A percentile compares a stretch with the other conserved stretches of the same genome.
Conservation (phyloP, 2,888 invertebrate species). For the Watsonalla cultraria region DNA sequence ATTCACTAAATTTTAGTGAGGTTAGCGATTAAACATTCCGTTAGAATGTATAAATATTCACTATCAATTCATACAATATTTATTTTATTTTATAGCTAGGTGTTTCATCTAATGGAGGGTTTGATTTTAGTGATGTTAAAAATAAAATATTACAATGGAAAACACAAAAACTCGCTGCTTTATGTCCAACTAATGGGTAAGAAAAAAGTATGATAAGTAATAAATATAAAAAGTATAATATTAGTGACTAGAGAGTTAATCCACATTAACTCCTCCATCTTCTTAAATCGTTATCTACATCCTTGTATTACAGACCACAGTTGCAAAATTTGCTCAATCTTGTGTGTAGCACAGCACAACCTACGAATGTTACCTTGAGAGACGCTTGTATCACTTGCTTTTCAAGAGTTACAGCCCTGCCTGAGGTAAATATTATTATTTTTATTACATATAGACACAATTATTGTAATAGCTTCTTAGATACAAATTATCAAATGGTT, state of each 20-base stretch:
- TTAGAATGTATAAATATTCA: background rate
- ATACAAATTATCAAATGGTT: background rate
- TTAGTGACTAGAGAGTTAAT: too few species aligned
- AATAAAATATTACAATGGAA: constrained; percentile 74
- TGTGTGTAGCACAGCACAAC: constrained; percentile 82
- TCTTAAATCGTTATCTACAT: too few species aligned
- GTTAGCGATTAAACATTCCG: constrained; percentile 35
- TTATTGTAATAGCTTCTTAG: background rate
- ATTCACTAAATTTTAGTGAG: constrained; percentile 61
- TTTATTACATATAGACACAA: background rate
- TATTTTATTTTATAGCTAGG: constrained; percentile 44
- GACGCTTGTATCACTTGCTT: constrained; percentile 83
- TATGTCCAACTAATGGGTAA: constrained; percentile 70
- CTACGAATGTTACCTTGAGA: constrained; percentile 72
- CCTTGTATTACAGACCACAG: constrained; percentile 39
- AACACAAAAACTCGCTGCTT: constrained; percentile 59
- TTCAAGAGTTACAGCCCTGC: constrained; percentile 73
- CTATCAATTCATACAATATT: too few species aligned
- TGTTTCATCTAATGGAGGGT: constrained; percentile 57
- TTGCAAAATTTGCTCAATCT: constrained; percentile 78
- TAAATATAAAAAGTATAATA: too few species aligned
- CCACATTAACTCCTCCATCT: too few species aligned
- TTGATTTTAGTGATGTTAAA: constrained; percentile 68
- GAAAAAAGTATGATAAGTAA: too few species aligned
- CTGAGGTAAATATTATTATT: constrained; percentile 43